Evolutionary conservation across 2,113 vertebrate genomes (phyloP), one percentile per base, ranked within the genome.

Genomic region (Boulengerochromis microlepis): DNA sequence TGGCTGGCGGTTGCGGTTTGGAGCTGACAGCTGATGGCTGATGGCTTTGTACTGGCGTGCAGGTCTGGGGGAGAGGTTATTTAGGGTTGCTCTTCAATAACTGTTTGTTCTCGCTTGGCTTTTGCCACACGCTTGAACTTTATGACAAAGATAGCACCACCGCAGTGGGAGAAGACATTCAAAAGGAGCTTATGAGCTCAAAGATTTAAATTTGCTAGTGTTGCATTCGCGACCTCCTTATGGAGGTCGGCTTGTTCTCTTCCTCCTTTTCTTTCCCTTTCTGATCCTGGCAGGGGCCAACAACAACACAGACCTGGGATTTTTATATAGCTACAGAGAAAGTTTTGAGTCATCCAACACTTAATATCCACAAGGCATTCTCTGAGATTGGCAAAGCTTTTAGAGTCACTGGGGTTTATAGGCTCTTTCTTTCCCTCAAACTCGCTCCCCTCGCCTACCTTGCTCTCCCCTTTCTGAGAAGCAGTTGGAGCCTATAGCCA

Each of bases 341-440:
- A 66, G 33, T 91, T 90, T 91, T 47, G 81, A 93, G 91, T 94
- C 91, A 90, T 89, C 87, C 89, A 86, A 82, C 87, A 78, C 82
- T 91, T 91, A 91, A 90, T 91, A 91, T 94, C 90, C 87, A 83
- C 82, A 54, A 92, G 83, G 88, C 84, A 82, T 93, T 91, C 86
- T 91, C 88, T 85, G 83, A 92, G 88, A 89, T 93, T 89, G 92
- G 86, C 86, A 92, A 89, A 92, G 81, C 89, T 93, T 86, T 91
- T 80, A 81, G 56, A 92, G 90, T 89, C 66, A 78, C 87, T 64
- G 40, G 69, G 86, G 88, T 91, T 94, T 89, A 91, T 78, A 80
- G 80, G 82, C 90, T 88, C 64, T 31, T 85, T 86, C 76, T 90
- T 85, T 80, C 80, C 45, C 81, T 40, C 78, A n/a, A n/a, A 33